Evolutionary conservation across 2,888 invertebrate species (phyloP).

Genomic region (Spilarctia lutea): DNA sequence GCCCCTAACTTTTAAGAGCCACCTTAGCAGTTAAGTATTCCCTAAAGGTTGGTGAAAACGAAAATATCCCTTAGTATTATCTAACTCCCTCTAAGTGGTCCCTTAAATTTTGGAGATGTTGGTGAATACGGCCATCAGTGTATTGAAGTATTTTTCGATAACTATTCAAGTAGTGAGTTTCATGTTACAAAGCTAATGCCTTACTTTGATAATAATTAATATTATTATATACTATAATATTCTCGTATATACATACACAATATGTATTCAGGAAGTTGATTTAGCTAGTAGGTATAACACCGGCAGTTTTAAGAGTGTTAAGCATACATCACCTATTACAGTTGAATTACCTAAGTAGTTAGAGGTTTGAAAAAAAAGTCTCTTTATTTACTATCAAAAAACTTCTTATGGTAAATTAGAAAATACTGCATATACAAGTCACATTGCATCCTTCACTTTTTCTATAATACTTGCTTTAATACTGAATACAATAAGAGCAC

Average conservation of each 20-base stretch:
- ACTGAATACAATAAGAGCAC: slow-evolving; percentile 17
- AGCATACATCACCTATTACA: background rate
- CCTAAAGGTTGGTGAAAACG: no score
- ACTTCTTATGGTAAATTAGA: no score
- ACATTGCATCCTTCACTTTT: background rate
- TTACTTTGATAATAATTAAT: background rate
- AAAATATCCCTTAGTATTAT: no score
- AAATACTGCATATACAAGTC: background rate
- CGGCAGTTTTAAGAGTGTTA: background rate
- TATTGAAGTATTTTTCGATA: background rate
- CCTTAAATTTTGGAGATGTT: no score
- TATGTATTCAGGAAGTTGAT: background rate
- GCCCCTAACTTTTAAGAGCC: background rate
- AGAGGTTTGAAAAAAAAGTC: background rate
- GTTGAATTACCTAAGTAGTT: background rate
- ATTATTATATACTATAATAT: background rate
- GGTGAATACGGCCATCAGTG: no score
- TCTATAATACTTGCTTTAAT: slow-evolving; percentile 13
- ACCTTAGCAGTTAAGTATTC: no score
- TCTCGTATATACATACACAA: background rate
- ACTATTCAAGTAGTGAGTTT: background rate
- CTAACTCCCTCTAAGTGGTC: no score
- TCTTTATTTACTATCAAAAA: no score
- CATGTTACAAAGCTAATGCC: background rate
- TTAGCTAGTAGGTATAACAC: background rate